phyloP scores from a whole-genome alignment of 1,140 invertebrate species.

The Yoshiicerus persimilis region DNA sequence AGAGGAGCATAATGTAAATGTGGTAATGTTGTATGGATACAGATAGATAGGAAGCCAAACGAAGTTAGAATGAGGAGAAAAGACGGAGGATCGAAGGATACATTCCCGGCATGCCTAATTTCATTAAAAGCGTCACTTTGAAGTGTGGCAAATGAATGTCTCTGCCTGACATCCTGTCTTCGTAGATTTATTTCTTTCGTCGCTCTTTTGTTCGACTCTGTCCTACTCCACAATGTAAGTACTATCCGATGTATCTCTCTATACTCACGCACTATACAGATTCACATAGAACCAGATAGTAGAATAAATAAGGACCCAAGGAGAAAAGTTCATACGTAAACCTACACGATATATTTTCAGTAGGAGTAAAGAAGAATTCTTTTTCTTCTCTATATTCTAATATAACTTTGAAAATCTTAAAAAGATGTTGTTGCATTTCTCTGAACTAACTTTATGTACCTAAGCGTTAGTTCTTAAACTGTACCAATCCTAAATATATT shows the following conservation, averaged over 20 bases:
- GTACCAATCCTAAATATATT: no score
- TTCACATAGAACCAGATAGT: no score
- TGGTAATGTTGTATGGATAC: not conserved
- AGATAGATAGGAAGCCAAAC: not conserved
- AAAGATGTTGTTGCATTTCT: not conserved
- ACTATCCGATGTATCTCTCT: not conserved
- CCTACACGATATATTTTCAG: not conserved
- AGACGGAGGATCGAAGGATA: not conserved
- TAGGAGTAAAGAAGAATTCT: not conserved
- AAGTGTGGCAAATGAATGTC: conserved; percentile 37
- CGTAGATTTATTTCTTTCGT: conserved; percentile 33
- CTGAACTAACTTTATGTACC: no score
- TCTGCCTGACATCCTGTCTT: conserved; percentile 27
- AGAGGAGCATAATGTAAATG: not conserved
- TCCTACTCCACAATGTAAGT: not conserved
- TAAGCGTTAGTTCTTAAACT: no score
- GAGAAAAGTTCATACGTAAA: not conserved
- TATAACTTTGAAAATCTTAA: not conserved
- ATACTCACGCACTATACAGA: not conserved
- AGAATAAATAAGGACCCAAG: not conserved
- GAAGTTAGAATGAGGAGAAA: not conserved
- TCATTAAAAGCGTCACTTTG: conserved; percentile 37
- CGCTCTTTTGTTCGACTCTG: conserved; percentile 18
- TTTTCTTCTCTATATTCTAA: not conserved
- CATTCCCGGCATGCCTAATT: conserved; percentile 31